Evolutionary conservation across 1,140 invertebrate genomes (phyloP), one percentile per base, ranked within the genome.

Genomic region (Calycopis cecrops): DNA sequence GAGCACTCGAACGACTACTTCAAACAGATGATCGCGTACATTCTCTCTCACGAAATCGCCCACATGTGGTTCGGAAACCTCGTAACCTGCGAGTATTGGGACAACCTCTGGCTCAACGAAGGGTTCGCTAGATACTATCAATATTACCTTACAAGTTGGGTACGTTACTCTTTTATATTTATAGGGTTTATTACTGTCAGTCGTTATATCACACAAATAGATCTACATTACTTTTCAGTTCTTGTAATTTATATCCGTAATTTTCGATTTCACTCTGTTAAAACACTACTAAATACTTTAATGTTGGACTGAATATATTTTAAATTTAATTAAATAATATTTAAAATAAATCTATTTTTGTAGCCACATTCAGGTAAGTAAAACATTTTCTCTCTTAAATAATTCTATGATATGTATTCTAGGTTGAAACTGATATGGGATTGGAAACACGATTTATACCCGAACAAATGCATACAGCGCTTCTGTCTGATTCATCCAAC

Each of bases 11-110:
- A 88, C 7, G 71, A 87, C 2, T 65, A 75, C 49, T 77, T 66
- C 1, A 89, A 89, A 33, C 90, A 92, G 61, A 37, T 79, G 0
- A 89, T 92, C 44, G 88, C 89, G 0, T 87, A 85, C 17, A 88
- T 91, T 14, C 85, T 93, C 17, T 88, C 91, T 1, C 92, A 93
- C 55, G 92, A 93, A 71, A 91, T 92, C 33, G 84, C 90, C 1
- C 92, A 93, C 61, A 90, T 89, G 88, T 93, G 92, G 92, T 93
- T 91, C 55, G 92, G 92, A 16, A 90, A 93, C 82, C 78, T 90
- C 9, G 92, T 93, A 1, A 93, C 91, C 11, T 91, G 90, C 51
- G 78, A 91, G 11, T 93, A 91, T 91, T 93, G 92, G 92, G 89
- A 90, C 34, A 88, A 90, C 18, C 83, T 90, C 0, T 94, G 93